Percentiles rank a stretch among this genome's conserved stretches.
These are phyloP conservation scores for Phrynocephalus forsythii DNA, from an alignment of 2,797 vertebrate species.

Conservation along the genomic window DNA sequence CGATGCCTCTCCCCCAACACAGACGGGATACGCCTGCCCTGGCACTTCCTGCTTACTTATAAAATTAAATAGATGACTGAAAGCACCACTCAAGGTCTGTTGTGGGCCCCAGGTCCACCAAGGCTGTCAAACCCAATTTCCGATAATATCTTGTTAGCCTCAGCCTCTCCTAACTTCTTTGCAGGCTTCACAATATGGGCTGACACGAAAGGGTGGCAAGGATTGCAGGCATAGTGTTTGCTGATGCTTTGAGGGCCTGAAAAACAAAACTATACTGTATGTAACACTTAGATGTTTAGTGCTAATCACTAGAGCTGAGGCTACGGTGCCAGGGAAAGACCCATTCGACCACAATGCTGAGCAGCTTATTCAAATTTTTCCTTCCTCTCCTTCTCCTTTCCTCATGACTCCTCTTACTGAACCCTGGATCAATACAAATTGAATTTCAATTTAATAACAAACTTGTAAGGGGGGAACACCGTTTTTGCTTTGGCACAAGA, in stretches of 20 bases:
- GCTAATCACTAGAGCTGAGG: neutral
- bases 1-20: too few species aligned
- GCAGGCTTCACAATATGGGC: neutral
- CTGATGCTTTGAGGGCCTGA: neutral
- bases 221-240: neutral
- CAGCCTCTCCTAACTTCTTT: neutral
- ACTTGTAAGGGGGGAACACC: conserved; percentile 40
- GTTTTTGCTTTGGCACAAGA: conserved; percentile 20
- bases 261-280: neutral
- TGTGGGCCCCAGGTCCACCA: neutral
- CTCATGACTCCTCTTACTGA: conserved; percentile 22
- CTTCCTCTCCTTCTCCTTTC: neutral
- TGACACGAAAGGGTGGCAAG: neutral
- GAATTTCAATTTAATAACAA: conserved; percentile 41
- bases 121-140: neutral
- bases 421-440: conserved; percentile 21
- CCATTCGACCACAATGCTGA: neutral
- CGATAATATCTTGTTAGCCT: neutral
- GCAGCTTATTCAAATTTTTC: neutral
- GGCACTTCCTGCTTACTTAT: too few species aligned
- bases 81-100: too few species aligned
- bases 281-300: neutral
- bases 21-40: too few species aligned
- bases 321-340: neutral
- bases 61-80: too few species aligned